A percentile compares a stretch with the other conserved stretches of the same genome.
Conservation (phyloP, 2,113 vertebrate genomes). For the Suncus etruscus region DNA sequence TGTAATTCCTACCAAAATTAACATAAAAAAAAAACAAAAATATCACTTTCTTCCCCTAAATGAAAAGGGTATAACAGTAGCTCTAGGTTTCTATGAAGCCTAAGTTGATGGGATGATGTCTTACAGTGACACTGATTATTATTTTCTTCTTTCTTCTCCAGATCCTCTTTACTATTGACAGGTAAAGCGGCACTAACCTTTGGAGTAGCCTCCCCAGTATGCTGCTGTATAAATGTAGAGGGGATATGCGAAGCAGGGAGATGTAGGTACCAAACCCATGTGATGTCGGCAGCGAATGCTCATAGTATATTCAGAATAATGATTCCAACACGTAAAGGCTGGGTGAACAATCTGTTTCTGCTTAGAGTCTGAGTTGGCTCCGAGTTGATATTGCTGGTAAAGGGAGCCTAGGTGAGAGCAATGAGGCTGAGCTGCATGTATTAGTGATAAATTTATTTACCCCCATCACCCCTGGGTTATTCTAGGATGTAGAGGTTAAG, state of each 20-base stretch:
- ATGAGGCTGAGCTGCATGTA: not conserved
- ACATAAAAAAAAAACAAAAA: no score
- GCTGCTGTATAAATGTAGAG: not conserved
- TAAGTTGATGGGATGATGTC: not conserved
- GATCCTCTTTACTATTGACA: not conserved
- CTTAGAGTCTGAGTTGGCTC: not conserved
- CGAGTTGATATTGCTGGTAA: not conserved
- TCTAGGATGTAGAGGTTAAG: not conserved
- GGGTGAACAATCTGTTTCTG: not conserved
- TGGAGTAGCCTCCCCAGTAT: not conserved
- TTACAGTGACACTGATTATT: not conserved
- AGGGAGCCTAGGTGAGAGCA: no score
- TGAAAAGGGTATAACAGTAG: not conserved
- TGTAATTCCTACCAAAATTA: no score
- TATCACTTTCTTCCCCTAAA: no score
- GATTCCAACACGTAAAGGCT: not conserved
- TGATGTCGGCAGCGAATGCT: not conserved
- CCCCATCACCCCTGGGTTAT: not conserved
- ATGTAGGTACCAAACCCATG: no score
- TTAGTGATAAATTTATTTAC: not conserved
- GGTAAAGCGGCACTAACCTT: not conserved
- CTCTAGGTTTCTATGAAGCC: not conserved
- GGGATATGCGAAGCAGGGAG: not conserved
- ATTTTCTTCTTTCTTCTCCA: constrained; percentile 5
- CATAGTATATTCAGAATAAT: not conserved